Percentiles rank a stretch among this genome's conserved stretches.
phyloP scores from a whole-genome alignment of 2,797 vertebrate genomes.

The Paratrypauchen microcephalus region DNA sequence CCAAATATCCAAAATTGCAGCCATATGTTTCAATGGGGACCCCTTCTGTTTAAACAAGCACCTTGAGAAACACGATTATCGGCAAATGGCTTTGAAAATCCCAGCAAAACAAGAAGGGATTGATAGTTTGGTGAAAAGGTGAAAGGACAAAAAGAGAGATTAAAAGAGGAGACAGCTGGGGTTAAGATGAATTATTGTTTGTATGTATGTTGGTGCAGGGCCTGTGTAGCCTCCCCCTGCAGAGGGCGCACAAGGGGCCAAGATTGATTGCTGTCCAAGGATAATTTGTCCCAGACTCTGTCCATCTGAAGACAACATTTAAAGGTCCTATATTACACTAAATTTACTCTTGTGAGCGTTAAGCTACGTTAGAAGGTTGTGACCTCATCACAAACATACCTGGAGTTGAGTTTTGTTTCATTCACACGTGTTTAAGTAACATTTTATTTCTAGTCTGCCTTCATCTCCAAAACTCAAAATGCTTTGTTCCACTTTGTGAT shows the following conservation, averaged over 20 bases:
- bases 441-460: no score
- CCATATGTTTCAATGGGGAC: slow-evolving; percentile 55
- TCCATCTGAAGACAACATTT: background rate
- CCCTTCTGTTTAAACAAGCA: slow-evolving; percentile 53
- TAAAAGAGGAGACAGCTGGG: slow-evolving; percentile 46
- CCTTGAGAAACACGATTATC: slow-evolving; percentile 63
- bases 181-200: slow-evolving; percentile 51
- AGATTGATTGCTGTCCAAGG: slow-evolving; percentile 74
- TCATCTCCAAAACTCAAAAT: no score
- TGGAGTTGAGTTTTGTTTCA: no score
- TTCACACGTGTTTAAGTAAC: no score
- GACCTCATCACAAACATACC: no score
- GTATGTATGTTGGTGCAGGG: slow-evolving; percentile 24
- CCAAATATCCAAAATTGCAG: slow-evolving; percentile 60
- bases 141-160: slow-evolving; percentile 43
- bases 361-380: no score
- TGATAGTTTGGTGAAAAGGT: slow-evolving; percentile 20
- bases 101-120: slow-evolving; percentile 13
- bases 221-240: slow-evolving; percentile 20
- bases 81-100: slow-evolving; percentile 50
- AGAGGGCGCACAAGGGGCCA: slow-evolving; percentile 48
- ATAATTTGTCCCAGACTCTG: slow-evolving; percentile 73
- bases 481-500: no score
- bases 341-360: no score
- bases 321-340: background rate